These are phyloP conservation scores for Drosophila pseudotalamancana DNA, from an alignment of 2,888 invertebrate genomes.

Conservation along the genomic window DNA sequence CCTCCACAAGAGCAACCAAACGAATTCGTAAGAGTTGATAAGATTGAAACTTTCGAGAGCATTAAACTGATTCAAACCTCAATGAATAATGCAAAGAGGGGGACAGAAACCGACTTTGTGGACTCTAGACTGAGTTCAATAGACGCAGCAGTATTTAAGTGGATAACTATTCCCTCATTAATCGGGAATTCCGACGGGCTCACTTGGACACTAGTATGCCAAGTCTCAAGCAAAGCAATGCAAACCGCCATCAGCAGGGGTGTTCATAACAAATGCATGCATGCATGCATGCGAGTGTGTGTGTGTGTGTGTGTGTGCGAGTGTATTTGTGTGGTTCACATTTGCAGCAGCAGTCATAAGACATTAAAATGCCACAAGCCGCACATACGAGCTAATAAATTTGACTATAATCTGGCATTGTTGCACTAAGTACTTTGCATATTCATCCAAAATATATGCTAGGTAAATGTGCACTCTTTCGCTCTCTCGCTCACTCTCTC, in stretches of 20 bases:
- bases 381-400: constrained; percentile 72
- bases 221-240: background rate
- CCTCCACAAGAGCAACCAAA: too few species aligned
- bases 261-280: background rate
- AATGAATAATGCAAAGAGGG: too few species aligned
- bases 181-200: background rate
- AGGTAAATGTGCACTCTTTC: constrained; percentile 19
- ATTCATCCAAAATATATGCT: constrained; percentile 69
- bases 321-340: constrained; percentile 6
- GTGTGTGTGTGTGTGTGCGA: background rate
- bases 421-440: constrained; percentile 80
- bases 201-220: too few species aligned
- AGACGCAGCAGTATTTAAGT: too few species aligned
- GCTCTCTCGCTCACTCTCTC: background rate
- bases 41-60: too few species aligned
- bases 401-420: constrained; percentile 77
- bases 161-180: too few species aligned
- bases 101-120: too few species aligned
- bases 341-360: constrained; percentile 47
- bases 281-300: background rate
- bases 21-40: too few species aligned
- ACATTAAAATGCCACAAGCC: constrained; percentile 49
- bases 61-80: too few species aligned
- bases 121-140: too few species aligned
- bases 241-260: background rate